A percentile compares a stretch with the other conserved stretches of the same genome.
These are phyloP conservation scores for Lordiphosa clarofinis DNA, from an alignment of 1,140 invertebrate genomes.

Conservation along the genomic window DNA sequence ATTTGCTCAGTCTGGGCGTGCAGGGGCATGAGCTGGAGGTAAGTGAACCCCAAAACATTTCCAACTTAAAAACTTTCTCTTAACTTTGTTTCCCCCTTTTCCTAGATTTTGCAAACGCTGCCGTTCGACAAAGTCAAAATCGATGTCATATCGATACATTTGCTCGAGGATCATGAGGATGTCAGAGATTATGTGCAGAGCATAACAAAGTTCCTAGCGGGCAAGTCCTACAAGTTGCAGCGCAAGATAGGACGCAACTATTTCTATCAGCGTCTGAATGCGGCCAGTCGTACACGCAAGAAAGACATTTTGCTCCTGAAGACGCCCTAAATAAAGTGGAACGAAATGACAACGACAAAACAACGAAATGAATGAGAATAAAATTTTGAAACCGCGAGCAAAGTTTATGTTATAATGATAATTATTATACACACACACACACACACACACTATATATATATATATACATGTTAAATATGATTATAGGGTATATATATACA, in stretches of 20 bases:
- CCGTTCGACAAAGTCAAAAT: constrained; percentile 81
- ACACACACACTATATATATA: constrained; percentile 23
- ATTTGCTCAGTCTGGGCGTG: constrained; percentile 87
- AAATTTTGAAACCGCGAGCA: constrained; percentile 32
- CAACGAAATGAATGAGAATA: constrained; percentile 36
- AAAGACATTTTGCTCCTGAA: constrained; percentile 77
- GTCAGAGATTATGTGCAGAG: constrained; percentile 67
- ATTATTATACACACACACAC: constrained; percentile 54
- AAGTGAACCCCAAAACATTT: constrained; percentile 14
- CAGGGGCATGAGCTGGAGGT: constrained; percentile 83
- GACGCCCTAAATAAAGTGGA: constrained; percentile 55
- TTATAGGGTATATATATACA: constrained; percentile 24
- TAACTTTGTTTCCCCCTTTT: constrained; percentile 5
- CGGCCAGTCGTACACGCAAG: constrained; percentile 69
- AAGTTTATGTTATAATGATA: constrained; percentile 72
- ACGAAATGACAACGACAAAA: constrained; percentile 14
- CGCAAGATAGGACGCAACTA: constrained; percentile 73
- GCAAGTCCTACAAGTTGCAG: constrained; percentile 75
- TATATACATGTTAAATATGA: constrained; percentile 49
- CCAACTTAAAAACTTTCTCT: constrained; percentile 16
- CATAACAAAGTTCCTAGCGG: constrained; percentile 73
- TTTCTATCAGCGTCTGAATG: constrained; percentile 74
- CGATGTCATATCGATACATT: constrained; percentile 80
- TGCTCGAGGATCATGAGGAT: constrained; percentile 74
- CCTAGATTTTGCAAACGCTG: constrained; percentile 81